phyloP scores from a whole-genome alignment of 2,113 vertebrate genomes.

The Nannospalax galili region DNA sequence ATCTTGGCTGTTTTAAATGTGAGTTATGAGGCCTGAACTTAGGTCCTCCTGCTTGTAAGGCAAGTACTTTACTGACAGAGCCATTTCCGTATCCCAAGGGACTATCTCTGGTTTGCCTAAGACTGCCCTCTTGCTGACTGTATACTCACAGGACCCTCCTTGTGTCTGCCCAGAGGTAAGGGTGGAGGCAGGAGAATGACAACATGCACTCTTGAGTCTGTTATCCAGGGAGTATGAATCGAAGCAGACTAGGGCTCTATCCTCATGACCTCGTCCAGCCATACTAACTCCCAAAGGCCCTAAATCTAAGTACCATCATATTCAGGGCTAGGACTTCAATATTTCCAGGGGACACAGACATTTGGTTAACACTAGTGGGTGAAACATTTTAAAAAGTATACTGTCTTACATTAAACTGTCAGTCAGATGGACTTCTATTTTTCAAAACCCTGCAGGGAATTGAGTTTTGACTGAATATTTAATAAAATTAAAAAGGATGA shows the following conservation, averaged over 20 bases:
- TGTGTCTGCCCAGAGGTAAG: background rate
- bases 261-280: background rate
- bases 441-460: background rate
- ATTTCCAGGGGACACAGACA: background rate
- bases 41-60: background rate
- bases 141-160: background rate
- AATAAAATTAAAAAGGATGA: conserved; percentile 40
- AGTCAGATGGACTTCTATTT: background rate
- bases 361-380: background rate
- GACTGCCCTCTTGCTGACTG: background rate
- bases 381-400: background rate
- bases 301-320: background rate
- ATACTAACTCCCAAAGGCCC: background rate
- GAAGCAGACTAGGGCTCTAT: background rate
- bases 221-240: background rate
- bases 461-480: background rate
- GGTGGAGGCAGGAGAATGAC: background rate
- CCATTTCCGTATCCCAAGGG: background rate
- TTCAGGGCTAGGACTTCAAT: background rate
- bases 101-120: background rate
- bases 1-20: background rate
- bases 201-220: background rate
- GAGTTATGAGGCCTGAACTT: background rate
- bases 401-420: background rate
- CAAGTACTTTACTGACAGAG: background rate